Evolutionary conservation across 2,113 vertebrate genomes (phyloP), one percentile per base, ranked within the genome.

Genomic region (Malaclemys terrapin): DNA sequence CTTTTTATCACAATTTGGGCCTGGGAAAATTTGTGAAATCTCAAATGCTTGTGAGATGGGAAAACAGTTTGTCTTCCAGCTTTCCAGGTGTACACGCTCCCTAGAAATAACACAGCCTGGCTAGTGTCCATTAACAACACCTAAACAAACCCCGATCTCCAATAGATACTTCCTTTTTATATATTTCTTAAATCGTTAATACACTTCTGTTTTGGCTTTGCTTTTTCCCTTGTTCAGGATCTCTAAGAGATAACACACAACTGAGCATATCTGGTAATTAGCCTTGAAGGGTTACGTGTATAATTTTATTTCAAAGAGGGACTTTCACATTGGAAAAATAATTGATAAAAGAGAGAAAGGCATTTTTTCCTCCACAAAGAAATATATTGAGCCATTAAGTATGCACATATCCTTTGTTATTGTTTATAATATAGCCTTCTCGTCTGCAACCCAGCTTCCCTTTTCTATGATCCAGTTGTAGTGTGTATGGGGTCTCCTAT

Each of bases 241-340:
- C 76, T 85, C 25, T 25, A 16, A 42, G 80, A 93, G 84, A 27
- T 27, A 90, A 79, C 65, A 91, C 72, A 91, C 84, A 59, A 75
- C 88, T 91, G 84, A 94, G 80, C 86, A 89, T 59, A 59, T n/a
- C 91, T 96, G 83, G 54, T 95, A 97, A 96, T 94, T 94, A 97
- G 87, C n/a, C 93, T 89, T 88, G 1, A 29, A 89, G 94, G 93
- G 84, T 88, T 76, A 24, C 72, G 10, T 0, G 8, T 52, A 79
- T 47, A 7, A 4, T 85, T 94, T 59, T 29, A 75, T 96, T 96
- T 96, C 94, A 87, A 87, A 96, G 89, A 7, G 72, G 29, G 29
- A 54, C 65, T 97, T 96, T 56, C 80, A 80, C 84, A 90, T 54
- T 83, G 56, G 57, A 56, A 79, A 72, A 95, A 78, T 5, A 81